These are phyloP conservation scores for Drosophila auraria DNA, from an alignment of 1,140 invertebrate species.

Conservation along the genomic window DNA sequence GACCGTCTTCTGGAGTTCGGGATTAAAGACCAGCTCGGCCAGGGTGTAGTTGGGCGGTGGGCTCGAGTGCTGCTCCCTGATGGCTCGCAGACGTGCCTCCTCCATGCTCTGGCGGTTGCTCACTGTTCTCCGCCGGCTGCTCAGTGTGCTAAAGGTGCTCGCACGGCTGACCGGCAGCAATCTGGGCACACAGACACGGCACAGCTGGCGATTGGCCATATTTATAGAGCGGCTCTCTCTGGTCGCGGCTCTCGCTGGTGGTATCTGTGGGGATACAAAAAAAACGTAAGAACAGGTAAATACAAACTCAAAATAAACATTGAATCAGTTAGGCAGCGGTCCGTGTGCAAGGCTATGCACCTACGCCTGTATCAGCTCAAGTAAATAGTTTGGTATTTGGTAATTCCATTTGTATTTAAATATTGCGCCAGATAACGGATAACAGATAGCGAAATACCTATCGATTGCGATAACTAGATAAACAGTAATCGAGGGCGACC, in stretches of 20 bases:
- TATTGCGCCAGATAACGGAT: conserved; percentile 7
- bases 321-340: background rate
- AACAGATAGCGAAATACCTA: background rate
- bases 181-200: conserved; percentile 17
- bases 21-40: conserved; percentile 9
- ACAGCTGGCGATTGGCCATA: conserved; percentile 16
- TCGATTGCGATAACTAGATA: conserved; percentile 18
- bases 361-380: background rate
- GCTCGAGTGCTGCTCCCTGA: conserved; percentile 9
- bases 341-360: conserved; percentile 1
- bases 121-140: conserved; percentile 7
- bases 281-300: background rate
- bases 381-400: background rate
- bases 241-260: background rate
- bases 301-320: background rate
- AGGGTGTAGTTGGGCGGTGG: conserved; percentile 4
- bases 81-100: conserved; percentile 9
- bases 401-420: conserved; percentile 3
- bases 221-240: conserved; percentile 1
- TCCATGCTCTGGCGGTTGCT: conserved; percentile 17
- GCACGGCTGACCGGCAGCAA: conserved; percentile 2
- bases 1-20: background rate
- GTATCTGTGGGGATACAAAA: background rate
- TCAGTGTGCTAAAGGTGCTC: conserved; percentile 1
- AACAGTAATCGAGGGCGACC: background rate